Evolutionary conservation across 2,888 invertebrate species (phyloP).

Genomic region (Oxyteleia sp.): DNA sequence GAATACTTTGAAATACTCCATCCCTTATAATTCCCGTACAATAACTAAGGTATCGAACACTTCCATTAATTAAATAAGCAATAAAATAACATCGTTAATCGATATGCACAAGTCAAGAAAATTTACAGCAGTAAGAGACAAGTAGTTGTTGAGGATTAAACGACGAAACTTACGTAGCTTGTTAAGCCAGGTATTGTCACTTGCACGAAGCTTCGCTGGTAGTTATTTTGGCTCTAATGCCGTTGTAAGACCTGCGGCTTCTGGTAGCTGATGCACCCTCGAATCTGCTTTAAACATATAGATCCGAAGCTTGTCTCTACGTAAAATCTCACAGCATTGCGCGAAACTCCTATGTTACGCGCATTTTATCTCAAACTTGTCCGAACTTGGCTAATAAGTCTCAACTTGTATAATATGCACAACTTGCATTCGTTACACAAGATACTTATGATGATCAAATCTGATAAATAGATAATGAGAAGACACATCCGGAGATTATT

Average conservation of each 20-base stretch:
- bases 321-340: constrained; percentile 42
- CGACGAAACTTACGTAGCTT: constrained; percentile 52
- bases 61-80: constrained; percentile 14
- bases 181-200: constrained; percentile 60
- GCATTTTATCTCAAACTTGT: constrained; percentile 65
- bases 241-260: constrained; percentile 60
- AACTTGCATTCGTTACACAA: constrained; percentile 34
- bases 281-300: constrained; percentile 60
- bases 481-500: constrained; percentile 25
- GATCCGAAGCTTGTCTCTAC: constrained; percentile 31
- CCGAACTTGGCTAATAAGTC: constrained; percentile 50
- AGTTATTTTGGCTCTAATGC: constrained; percentile 62
- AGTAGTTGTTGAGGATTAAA: constrained; percentile 67
- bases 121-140: constrained; percentile 54
- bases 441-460: constrained; percentile 55
- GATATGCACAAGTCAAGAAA: constrained; percentile 42
- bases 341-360: constrained; percentile 27
- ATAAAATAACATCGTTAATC: constrained; percentile 28
- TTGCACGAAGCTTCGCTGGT: constrained; percentile 41
- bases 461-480: constrained; percentile 46
- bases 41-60: neutral
- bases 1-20: neutral
- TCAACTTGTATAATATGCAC: constrained; percentile 53
- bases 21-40: constrained; percentile 1
- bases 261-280: constrained; percentile 45